phyloP scores from a whole-genome alignment of 2,888 invertebrate genomes.

The Limnephilus rhombicus region DNA sequence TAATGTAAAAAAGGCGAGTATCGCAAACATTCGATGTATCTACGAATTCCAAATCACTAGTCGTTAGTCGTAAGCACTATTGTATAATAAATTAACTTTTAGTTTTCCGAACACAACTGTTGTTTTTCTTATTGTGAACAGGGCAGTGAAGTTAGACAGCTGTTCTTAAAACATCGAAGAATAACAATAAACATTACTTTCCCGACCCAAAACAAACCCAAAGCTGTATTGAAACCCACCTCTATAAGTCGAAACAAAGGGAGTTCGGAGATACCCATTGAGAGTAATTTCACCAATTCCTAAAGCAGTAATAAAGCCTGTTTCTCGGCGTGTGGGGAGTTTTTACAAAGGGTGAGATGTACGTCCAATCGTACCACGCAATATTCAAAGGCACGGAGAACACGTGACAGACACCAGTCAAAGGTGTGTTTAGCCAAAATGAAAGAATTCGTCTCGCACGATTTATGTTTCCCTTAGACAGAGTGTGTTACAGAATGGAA shows the following conservation, averaged over 20 bases:
- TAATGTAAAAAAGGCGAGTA: background rate
- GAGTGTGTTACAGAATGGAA: slow-evolving; percentile 34
- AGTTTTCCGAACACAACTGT: background rate
- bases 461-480: slow-evolving; percentile 18
- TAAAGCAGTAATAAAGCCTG: background rate
- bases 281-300: background rate
- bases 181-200: background rate
- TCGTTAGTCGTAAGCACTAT: background rate
- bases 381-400: background rate
- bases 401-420: background rate
- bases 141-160: background rate
- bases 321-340: background rate
- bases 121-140: background rate
- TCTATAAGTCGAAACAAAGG: background rate
- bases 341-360: background rate
- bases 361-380: background rate
- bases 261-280: background rate
- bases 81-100: background rate
- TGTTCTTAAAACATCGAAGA: slow-evolving; percentile 1
- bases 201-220: background rate
- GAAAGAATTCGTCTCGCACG: slow-evolving; percentile 38
- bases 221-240: background rate
- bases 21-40: background rate
- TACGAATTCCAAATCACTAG: background rate
- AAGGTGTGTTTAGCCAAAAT: slow-evolving; percentile 34